These are phyloP conservation scores for Salvelinus fontinalis DNA, from an alignment of 2,113 vertebrate genomes.

Conservation along the genomic window DNA sequence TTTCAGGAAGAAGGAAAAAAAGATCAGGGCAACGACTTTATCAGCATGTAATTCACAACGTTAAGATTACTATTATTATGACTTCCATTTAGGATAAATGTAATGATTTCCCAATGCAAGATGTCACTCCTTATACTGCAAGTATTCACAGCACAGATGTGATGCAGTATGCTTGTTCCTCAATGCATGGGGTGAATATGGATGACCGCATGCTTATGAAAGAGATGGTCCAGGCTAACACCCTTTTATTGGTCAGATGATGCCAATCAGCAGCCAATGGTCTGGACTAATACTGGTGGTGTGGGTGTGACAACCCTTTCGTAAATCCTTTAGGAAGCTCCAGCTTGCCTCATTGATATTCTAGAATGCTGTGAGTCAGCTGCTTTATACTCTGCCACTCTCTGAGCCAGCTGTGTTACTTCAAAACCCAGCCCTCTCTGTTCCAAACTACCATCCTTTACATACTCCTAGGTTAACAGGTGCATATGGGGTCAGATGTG, in stretches of 20 bases:
- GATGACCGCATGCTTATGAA: not conserved
- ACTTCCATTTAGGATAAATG: too few species aligned
- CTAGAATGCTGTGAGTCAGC: slow-evolving; percentile 7
- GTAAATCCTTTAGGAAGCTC: slow-evolving; percentile 7
- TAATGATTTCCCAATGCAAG: too few species aligned
- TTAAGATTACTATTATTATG: not conserved
- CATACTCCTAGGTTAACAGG: too few species aligned
- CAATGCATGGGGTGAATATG: not conserved
- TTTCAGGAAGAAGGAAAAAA: not conserved
- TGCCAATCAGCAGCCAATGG: not conserved
- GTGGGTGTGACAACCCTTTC: slow-evolving; percentile 4
- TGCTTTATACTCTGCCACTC: slow-evolving; percentile 10
- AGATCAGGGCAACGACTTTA: not conserved
- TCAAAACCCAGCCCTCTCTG: not conserved
- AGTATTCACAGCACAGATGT: too few species aligned
- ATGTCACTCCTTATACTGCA: too few species aligned
- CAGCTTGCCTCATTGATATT: slow-evolving; percentile 36
- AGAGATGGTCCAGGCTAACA: not conserved
- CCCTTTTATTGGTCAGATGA: not conserved
- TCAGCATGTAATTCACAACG: not conserved
- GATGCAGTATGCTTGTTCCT: not conserved
- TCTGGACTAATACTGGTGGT: not conserved
- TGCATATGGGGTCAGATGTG: too few species aligned
- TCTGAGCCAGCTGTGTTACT: not conserved
- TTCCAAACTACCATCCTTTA: not conserved